Evolutionary conservation across 2,113 vertebrate species (phyloP), one percentile per base, ranked within the genome.

Genomic region (Esox niger): DNA sequence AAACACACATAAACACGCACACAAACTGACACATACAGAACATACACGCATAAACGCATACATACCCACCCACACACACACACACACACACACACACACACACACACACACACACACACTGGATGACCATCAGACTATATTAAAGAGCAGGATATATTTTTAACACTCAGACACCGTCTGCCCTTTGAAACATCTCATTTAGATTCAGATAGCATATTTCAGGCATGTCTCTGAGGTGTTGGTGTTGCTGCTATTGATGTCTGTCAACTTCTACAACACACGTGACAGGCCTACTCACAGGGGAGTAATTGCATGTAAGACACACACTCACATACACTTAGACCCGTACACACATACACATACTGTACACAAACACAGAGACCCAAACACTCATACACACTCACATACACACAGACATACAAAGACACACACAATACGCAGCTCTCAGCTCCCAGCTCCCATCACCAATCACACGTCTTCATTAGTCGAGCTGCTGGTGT

Each of bases 171-270:
- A 35, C 38, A 47, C 64, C 43, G 69, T 60, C 33, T 21, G 33
- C 10, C 54, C 27, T 62, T 70, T 30, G 74, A 63, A 74, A 55
- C n/a, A 55, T 62, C 63, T 81, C 47, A 61, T 75, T 73, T 62
- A 29, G 75, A 76, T 74, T 74, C 46, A 77, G 79, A 73, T 64
- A 15, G 67, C 58, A 73, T 58, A 23, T 58, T 26, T 70, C 25
- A 73, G 54, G 68, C 61, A 31, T 43, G 55, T 56, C 54, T 17
- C n/a, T 9, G 31, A 13, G 17, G 10, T 23, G 31, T 61, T 61
- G 23, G 59, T 30, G 30, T 10, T 32, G 31, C 59, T 33, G 9
- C 63, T 26, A 30, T 6, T 17, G 32, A 68, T 27, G 58, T 68
- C 64, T 27, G 61, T 59, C 8, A 65, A 59, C 59, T 32, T 2